phyloP scores from a whole-genome alignment of 2,113 vertebrate species.

The Vicugna pacos region DNA sequence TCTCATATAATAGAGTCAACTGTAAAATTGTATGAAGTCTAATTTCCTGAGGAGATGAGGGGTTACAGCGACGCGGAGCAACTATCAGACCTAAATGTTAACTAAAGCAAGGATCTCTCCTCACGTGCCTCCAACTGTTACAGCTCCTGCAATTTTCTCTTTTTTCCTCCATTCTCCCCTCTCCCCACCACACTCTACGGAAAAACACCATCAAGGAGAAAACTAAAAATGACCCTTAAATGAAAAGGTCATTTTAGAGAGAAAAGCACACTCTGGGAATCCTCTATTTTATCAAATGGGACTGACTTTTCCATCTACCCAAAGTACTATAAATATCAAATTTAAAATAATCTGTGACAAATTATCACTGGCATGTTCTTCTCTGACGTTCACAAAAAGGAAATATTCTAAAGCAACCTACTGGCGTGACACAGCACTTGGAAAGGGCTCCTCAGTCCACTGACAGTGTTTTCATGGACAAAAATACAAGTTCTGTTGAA shows the following conservation, averaged over 20 bases:
- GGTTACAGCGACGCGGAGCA: conserved; percentile 9
- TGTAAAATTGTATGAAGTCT: conserved; percentile 72
- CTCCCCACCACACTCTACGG: too few species aligned
- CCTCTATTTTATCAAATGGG: not conserved
- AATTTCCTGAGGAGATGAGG: conserved; percentile 76
- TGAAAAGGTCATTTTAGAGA: not conserved
- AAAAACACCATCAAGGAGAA: not conserved
- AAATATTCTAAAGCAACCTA: not conserved
- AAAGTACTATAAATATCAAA: not conserved
- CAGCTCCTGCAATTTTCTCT: not conserved
- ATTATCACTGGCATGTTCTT: not conserved
- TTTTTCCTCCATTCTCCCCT: too few species aligned
- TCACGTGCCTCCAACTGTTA: not conserved
- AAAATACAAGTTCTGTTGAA: conserved; percentile 5
- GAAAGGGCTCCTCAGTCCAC: not conserved
- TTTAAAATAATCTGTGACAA: not conserved
- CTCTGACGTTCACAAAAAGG: not conserved
- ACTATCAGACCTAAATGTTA: conserved; percentile 61
- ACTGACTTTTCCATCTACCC: conserved; percentile 22
- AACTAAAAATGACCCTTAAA: not conserved
- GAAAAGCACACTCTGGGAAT: not conserved
- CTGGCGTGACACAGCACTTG: not conserved
- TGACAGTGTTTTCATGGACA: not conserved
- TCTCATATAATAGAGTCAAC: conserved; percentile 76
- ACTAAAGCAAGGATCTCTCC: not conserved